phyloP scores from a whole-genome alignment of 1,140 invertebrate species.

The Monochamus saltuarius region DNA sequence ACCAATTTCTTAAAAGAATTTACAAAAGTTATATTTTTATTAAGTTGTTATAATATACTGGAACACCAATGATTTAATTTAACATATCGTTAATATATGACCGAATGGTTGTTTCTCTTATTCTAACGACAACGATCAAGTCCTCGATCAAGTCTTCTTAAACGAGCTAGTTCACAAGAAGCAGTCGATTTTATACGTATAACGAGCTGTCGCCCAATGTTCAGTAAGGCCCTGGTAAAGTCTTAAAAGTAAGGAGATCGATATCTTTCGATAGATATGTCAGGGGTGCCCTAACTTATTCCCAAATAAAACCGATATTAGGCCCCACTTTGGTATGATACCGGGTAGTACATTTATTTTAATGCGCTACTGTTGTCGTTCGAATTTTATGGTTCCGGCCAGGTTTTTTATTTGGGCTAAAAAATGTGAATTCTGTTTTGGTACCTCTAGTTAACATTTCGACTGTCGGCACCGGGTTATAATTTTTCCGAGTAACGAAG shows the following conservation, averaged over 20 bases:
- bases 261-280: not conserved
- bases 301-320: not conserved
- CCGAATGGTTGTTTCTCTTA: too few species aligned
- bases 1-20: too few species aligned
- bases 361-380: conserved; percentile 36
- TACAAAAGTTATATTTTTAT: too few species aligned
- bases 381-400: conserved; percentile 32
- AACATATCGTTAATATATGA: too few species aligned
- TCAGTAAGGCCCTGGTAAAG: not conserved
- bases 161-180: too few species aligned
- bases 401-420: conserved; percentile 8
- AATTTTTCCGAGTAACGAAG: conserved; percentile 31
- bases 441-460: conserved; percentile 24
- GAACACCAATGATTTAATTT: too few species aligned
- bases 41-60: too few species aligned
- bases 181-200: not conserved
- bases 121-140: too few species aligned
- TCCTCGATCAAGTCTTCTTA: too few species aligned
- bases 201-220: not conserved
- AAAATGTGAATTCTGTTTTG: conserved; percentile 27
- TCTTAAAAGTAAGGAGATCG: not conserved
- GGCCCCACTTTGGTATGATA: conserved; percentile 2
- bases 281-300: not conserved
- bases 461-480: conserved; percentile 24
- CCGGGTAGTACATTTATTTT: conserved; percentile 19